Evolutionary conservation across 1,140 invertebrate species (phyloP), one percentile per base, ranked within the genome.

Genomic region (Nilaparvata lugens): DNA sequence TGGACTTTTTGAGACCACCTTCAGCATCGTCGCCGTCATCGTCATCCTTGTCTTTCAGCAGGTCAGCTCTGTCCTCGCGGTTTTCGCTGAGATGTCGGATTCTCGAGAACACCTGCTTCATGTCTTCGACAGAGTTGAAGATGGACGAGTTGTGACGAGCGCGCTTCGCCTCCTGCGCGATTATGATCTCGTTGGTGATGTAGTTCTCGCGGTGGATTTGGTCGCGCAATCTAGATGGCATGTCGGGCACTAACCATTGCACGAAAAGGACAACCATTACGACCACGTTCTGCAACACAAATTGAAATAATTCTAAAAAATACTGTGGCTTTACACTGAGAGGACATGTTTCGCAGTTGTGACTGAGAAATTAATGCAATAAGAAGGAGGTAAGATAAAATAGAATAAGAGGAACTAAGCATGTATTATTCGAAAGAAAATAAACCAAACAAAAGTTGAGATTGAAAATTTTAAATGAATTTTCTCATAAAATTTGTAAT

Each of bases 131-230:
- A 7, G 25, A 35, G 13, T 35, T 35, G 9, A 35, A 35, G 13
- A 35, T 35, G 25, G 24, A 19, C 2, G 56, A 43, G 23, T 24
- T 52, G 19, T 51, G 24, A 0, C 16, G 4, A 0, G 48, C 58
- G 35, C 82, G 68, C 52, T 79, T 68, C 9, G 85, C 76, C 73
- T 92, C 89, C 66, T 87, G 84, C 64, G 84, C 83, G 63, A 94
- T 88, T 62, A 94, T 91, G 66, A 94, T 88, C 73, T 91, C 88
- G 76, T 93, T 94, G 57, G 91, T 92, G 60, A 95, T 80, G 74
- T 89, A 92, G 1, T 85, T 83, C 75, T 94, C 91, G 61, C 90
- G 79, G 24, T 90, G 78, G 67, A 93, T 92, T 72, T 86, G 81
- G 69, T 91, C 85, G 19, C 80, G 78, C 56, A 95, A 76, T 59